Evolutionary conservation across 2,797 vertebrate genomes (phyloP).

Genomic region (Masticophis lateralis): DNA sequence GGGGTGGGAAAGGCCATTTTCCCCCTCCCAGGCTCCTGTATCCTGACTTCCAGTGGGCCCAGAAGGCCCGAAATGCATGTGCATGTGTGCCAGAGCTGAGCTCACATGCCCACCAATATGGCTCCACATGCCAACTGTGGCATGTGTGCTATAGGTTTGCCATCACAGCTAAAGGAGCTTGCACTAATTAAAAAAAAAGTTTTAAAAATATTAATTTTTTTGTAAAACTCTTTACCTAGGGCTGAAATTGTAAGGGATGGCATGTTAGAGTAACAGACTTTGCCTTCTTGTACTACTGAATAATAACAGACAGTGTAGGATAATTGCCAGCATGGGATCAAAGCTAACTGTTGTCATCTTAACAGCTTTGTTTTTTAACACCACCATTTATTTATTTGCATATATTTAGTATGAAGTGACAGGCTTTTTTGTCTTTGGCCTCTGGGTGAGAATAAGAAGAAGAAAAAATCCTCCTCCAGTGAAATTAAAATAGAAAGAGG

Average conservation of each 20-base stretch:
- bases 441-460: slow-evolving; percentile 44
- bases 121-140: too few relatives aligned
- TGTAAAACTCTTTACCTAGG: not conserved
- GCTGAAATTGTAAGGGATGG: slow-evolving; percentile 4
- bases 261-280: slow-evolving; percentile 36
- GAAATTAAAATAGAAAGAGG: slow-evolving; percentile 34
- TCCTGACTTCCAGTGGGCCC: too few relatives aligned
- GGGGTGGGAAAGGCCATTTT: too few relatives aligned
- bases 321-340: slow-evolving; percentile 33
- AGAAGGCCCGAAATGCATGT: too few relatives aligned
- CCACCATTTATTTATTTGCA: slow-evolving; percentile 12
- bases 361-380: slow-evolving; percentile 38
- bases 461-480: not conserved
- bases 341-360: slow-evolving; percentile 40
- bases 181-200: not conserved
- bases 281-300: slow-evolving; percentile 42
- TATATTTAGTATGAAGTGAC: not conserved
- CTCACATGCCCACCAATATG: too few relatives aligned
- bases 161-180: not conserved
- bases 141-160: too few relatives aligned
- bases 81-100: too few relatives aligned
- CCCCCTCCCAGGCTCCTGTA: too few relatives aligned
- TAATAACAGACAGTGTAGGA: slow-evolving; percentile 38
- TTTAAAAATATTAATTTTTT: not conserved
- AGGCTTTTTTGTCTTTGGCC: slow-evolving; percentile 42